Evolutionary conservation across 1,140 invertebrate genomes (phyloP), one percentile per base, ranked within the genome.

Genomic region (Lethrus apterus): DNA sequence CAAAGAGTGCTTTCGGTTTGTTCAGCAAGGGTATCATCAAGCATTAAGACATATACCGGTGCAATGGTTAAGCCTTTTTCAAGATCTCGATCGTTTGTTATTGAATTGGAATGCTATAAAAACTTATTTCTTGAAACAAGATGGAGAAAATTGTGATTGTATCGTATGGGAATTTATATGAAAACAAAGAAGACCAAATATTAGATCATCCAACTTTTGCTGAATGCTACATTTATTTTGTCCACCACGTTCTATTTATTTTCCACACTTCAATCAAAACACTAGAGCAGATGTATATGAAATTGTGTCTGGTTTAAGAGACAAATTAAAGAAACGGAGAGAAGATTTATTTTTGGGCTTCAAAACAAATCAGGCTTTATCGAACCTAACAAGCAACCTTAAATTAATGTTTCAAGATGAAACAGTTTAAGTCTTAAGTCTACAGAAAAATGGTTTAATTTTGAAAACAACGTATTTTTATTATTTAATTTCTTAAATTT

Each of bases 171-270:
- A 34, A 34, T 34, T 34, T 34, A 15, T 34, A 34, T 10, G 32
- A 34, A 14, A 34, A 8, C 32, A 34, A n/a, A 34, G 2, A 34
- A 34, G 35, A 41, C 13, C 38, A 41, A 29, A 4, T 41, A 23
- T 41, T 13, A 41, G 38, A 41, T 24, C 21, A 23, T 4, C 38
- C 38, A 41, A 41, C 38, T 24, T 41, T 41, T 41, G 38, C 38
- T 38, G 35, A 38, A 38, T 38, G 35, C 10, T 38, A 38, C 10
- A 38, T 20, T 38, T 38, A 34, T 38, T 19, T 38, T 38, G 17
- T 38, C 14, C 20, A 38, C 21, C 35, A 38, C 21, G 19, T 38
- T 38, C 20, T 38, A 21, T 38, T 38, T 14, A 19, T n/a, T 19
- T 41, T 41, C 23, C 38, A 41, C 23, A 24, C 38, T 11, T 24